Conservation (phyloP, 2,888 invertebrate genomes). For the Acanthosepion lycidas region DNA sequence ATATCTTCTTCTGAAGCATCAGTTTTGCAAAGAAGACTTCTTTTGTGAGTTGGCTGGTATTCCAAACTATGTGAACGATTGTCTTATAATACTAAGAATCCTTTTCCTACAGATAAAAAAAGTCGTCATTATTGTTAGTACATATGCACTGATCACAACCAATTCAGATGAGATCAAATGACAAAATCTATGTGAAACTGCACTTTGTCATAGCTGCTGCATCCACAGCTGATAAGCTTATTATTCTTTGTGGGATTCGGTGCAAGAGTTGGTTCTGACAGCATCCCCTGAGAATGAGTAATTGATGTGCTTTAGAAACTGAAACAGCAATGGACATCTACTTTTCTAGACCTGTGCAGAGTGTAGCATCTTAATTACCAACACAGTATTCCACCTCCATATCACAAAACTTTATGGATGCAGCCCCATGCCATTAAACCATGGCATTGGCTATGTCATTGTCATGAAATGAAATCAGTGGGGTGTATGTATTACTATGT, state of each 20-base stretch:
- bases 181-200: background rate
- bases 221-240: background rate
- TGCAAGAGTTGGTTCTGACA: background rate
- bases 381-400: background rate
- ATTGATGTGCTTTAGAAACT: background rate
- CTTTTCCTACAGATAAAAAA: no score
- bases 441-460: background rate
- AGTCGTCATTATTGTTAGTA: no score
- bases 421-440: background rate
- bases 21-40: no score
- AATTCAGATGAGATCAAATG: background rate
- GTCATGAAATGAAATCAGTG: no score
- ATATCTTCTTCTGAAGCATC: no score
- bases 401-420: background rate
- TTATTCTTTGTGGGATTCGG: background rate
- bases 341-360: background rate
- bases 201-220: background rate
- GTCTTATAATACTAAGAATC: no score
- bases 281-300: background rate
- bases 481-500: no score
- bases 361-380: background rate
- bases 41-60: no score
- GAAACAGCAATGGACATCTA: background rate
- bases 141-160: background rate
- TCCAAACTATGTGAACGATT: no score